These are phyloP conservation scores for Drosophila prostipennis DNA, from an alignment of 2,888 invertebrate genomes.

Conservation along the genomic window DNA sequence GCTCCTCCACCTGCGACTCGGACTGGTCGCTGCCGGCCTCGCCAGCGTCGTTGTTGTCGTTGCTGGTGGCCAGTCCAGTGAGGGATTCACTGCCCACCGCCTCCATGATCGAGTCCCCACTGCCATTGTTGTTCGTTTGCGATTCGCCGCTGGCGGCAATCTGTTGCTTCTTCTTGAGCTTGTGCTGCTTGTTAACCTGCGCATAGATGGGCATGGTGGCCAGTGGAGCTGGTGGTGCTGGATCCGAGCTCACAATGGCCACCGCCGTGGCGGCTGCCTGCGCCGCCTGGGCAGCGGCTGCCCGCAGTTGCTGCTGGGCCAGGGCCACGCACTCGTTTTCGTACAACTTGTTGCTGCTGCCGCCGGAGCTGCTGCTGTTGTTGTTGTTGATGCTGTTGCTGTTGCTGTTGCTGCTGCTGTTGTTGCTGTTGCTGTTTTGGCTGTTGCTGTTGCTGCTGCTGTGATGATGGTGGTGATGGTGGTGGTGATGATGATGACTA, in stretches of 20 bases:
- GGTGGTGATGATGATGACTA: constrained; percentile 24
- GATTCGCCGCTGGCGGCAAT: constrained; percentile 3
- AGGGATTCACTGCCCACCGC: constrained; percentile 11
- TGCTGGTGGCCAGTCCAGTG: constrained; percentile 46
- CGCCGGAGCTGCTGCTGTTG: background rate
- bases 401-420: background rate
- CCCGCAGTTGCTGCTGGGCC: constrained; percentile 40
- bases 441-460: constrained; percentile 21
- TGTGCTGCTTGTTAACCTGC: constrained; percentile 84
- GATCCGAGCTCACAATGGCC: constrained; percentile 11
- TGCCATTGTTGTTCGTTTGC: constrained; percentile 52
- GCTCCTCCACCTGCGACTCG: constrained; percentile 70
- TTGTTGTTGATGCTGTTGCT: background rate
- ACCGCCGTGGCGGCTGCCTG: constrained; percentile 37
- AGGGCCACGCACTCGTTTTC: constrained; percentile 34
- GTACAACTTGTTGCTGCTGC: constrained; percentile 33
- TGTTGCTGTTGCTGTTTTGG: constrained; percentile 32
- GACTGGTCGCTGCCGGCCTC: constrained; percentile 63
- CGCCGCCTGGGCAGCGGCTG: constrained; percentile 59
- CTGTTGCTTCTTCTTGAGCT: constrained; percentile 82
- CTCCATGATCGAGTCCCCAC: constrained; percentile 4
- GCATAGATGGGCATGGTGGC: constrained; percentile 82
- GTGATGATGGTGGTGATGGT: constrained; percentile 28
- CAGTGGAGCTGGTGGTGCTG: background rate
- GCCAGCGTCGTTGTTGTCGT: constrained; percentile 48